phyloP scores from a whole-genome alignment of 2,113 vertebrate species.

The Phainopepla nitens region DNA sequence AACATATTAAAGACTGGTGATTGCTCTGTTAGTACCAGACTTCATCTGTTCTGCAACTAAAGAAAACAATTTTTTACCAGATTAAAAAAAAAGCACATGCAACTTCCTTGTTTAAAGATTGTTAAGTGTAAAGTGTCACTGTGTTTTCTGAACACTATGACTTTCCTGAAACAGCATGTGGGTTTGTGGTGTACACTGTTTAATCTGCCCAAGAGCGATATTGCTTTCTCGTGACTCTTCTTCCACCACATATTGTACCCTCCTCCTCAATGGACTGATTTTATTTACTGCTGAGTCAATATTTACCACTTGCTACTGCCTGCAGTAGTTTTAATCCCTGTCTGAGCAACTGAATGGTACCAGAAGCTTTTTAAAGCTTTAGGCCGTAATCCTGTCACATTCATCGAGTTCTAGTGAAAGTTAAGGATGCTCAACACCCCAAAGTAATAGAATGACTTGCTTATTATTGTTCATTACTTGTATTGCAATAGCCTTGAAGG shows the following conservation, averaged over 20 bases:
- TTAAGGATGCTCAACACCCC: not conserved
- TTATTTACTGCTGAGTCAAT: conserved; percentile 59
- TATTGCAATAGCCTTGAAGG: not conserved
- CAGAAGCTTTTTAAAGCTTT: conserved; percentile 3
- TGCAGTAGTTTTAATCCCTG: conserved; percentile 33
- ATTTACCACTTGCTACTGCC: conserved; percentile 36
- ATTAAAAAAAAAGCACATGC: not conserved
- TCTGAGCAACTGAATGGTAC: conserved; percentile 17
- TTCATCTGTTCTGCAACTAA: not conserved
- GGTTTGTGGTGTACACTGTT: not conserved
- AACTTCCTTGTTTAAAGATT: not conserved
- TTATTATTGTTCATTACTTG: not conserved
- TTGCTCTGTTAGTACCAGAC: fast-evolving
- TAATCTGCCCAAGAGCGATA: not conserved
- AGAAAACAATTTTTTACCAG: not conserved
- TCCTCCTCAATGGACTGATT: not conserved
- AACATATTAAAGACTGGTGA: not conserved
- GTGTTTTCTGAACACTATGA: not conserved
- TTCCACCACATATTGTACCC: not conserved
- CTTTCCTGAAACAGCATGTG: not conserved
- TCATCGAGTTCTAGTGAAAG: not conserved
- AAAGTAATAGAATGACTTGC: not conserved
- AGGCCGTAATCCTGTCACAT: not conserved
- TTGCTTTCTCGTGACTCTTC: conserved; percentile 10
- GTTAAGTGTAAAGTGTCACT: not conserved